phyloP scores from a whole-genome alignment of 1,140 invertebrate species.

The Nephila pilipes region DNA sequence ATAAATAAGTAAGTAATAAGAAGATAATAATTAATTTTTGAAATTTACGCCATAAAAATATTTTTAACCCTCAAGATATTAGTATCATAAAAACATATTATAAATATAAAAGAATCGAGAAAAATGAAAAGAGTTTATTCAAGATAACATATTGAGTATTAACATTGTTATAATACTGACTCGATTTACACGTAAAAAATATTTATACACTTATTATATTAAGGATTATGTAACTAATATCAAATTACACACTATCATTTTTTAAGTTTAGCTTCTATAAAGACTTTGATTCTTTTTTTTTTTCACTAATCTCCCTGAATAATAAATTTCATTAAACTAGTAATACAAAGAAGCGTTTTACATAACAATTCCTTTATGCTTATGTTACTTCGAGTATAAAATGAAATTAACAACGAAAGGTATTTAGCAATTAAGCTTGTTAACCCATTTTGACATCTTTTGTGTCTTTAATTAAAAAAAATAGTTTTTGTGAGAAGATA shows the following conservation, averaged over 20 bases:
- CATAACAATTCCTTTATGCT: neutral
- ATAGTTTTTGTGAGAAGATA: neutral
- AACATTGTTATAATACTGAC: no score
- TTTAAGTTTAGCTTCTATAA: neutral
- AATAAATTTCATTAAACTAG: neutral
- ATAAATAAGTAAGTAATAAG: no score
- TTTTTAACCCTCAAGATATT: no score
- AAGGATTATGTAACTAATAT: neutral
- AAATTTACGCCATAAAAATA: no score
- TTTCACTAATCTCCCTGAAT: neutral
- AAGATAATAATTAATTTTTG: no score
- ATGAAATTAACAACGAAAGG: neutral
- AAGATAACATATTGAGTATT: no score
- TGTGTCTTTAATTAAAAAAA: conserved; percentile 1
- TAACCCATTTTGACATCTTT: neutral
- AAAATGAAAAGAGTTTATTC: no score
- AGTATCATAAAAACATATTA: no score
- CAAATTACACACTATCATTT: neutral
- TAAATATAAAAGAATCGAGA: no score
- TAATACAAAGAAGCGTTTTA: neutral
- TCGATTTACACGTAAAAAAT: no score
- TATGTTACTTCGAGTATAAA: neutral
- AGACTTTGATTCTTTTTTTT: neutral
- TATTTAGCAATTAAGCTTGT: neutral
- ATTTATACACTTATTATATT: no score